phyloP scores from a whole-genome alignment of 2,888 invertebrate species.

The Ichneumoninae sp. region DNA sequence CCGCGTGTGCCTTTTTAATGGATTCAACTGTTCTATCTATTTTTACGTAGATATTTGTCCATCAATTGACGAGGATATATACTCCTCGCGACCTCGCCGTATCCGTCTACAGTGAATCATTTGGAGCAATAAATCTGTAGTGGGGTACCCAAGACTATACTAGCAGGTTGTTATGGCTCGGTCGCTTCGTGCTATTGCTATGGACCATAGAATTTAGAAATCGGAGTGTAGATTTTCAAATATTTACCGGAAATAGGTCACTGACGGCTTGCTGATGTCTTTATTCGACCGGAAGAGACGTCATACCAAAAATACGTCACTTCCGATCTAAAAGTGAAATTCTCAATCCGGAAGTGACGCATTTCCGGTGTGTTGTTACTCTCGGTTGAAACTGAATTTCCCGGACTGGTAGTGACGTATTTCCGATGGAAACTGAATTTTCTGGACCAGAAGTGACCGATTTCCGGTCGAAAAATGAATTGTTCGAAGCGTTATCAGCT shows the following conservation, averaged over 20 bases:
- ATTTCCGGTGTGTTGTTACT: too few species aligned
- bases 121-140: background rate
- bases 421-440: background rate
- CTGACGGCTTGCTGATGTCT: background rate
- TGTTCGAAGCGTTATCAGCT: background rate
- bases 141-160: background rate
- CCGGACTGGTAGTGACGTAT: background rate
- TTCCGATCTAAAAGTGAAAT: background rate
- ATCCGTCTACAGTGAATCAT: background rate
- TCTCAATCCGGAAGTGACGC: too few species aligned
- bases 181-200: background rate
- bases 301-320: background rate
- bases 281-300: background rate
- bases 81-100: background rate
- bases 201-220: background rate
- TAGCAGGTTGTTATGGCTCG: background rate
- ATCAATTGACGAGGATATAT: background rate
- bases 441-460: background rate
- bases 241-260: background rate
- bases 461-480: background rate
- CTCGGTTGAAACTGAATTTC: too few species aligned
- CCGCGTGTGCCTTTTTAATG: slow-evolving; percentile 66
- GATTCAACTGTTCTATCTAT: background rate
- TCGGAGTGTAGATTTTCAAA: background rate
- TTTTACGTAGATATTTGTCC: slow-evolving; percentile 27